Conservation (phyloP, 2,888 invertebrate genomes). For the Hydrotaea diabolus region DNA sequence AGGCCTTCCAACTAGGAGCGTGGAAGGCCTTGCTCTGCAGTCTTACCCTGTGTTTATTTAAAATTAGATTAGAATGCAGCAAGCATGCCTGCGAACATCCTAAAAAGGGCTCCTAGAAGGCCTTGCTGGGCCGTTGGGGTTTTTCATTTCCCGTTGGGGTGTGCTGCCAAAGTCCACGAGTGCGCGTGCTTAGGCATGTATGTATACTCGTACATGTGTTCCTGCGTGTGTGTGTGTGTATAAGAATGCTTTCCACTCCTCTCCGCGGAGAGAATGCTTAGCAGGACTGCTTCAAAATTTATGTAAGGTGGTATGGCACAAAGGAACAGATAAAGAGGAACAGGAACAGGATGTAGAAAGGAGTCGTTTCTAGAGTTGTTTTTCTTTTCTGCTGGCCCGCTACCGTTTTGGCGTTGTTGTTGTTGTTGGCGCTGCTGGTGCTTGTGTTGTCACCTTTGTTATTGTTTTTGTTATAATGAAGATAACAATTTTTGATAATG, state of each 20-base stretch:
- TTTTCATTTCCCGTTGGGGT: too few species aligned
- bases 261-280: not conserved
- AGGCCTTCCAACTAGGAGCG: too few species aligned
- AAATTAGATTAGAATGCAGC: too few species aligned
- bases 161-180: too few species aligned
- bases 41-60: too few species aligned
- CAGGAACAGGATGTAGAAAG: constrained; percentile 8
- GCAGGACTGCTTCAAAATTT: not conserved
- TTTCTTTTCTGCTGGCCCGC: not conserved
- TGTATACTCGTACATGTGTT: not conserved
- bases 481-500: constrained; percentile 21
- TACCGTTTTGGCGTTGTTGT: not conserved
- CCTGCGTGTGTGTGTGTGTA: not conserved
- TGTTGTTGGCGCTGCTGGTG: not conserved
- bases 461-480: not conserved
- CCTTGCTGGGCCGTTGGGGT: too few species aligned
- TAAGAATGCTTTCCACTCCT: not conserved
- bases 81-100: too few species aligned
- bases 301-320: not conserved
- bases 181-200: not conserved
- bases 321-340: not conserved
- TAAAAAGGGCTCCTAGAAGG: too few species aligned
- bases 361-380: constrained; percentile 25
- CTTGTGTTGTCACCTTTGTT: too few species aligned
- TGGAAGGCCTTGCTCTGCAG: too few species aligned